Evolutionary conservation across 1,140 invertebrate species (phyloP).

Genomic region (Aphelinus atriplicis): DNA sequence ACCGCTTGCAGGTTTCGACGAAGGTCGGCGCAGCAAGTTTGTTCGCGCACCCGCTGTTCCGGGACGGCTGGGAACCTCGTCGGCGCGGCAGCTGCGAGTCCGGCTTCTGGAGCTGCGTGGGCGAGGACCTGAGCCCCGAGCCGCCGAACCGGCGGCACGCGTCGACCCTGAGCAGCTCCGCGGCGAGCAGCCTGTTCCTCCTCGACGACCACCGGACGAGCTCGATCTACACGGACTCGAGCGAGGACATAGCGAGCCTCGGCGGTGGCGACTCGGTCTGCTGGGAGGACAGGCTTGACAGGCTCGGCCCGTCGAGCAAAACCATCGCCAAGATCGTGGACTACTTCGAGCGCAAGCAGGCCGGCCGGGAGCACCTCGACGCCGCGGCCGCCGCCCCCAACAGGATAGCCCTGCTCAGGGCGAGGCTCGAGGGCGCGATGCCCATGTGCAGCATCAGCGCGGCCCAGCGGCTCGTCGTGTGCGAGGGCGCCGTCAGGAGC

Average conservation of each 20-base stretch:
- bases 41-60: constrained; percentile 67
- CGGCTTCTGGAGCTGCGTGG: constrained; percentile 87
- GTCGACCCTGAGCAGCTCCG: constrained; percentile 69
- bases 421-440: constrained; percentile 57
- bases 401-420: constrained; percentile 56
- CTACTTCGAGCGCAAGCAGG: constrained; percentile 83
- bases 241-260: constrained; percentile 83
- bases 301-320: constrained; percentile 71
- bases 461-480: constrained; percentile 75
- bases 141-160: constrained; percentile 61
- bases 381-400: constrained; percentile 50
- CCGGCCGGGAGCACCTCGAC: constrained; percentile 52
- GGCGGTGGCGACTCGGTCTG: constrained; percentile 77
- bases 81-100: constrained; percentile 88
- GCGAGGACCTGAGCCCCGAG: constrained; percentile 73
- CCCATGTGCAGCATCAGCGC: constrained; percentile 59
- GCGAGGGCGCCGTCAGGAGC: constrained; percentile 84
- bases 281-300: constrained; percentile 73
- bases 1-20: constrained; percentile 55
- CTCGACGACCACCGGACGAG: constrained; percentile 77
- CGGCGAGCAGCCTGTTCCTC: constrained; percentile 70
- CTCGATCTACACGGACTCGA: constrained; percentile 87
- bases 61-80: constrained; percentile 65
- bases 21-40: constrained; percentile 63
- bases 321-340: constrained; percentile 86